Evolutionary conservation across 2,888 invertebrate species (phyloP), one percentile per base, ranked within the genome.

Genomic region (Ashinkailepas kermadecensis): DNA sequence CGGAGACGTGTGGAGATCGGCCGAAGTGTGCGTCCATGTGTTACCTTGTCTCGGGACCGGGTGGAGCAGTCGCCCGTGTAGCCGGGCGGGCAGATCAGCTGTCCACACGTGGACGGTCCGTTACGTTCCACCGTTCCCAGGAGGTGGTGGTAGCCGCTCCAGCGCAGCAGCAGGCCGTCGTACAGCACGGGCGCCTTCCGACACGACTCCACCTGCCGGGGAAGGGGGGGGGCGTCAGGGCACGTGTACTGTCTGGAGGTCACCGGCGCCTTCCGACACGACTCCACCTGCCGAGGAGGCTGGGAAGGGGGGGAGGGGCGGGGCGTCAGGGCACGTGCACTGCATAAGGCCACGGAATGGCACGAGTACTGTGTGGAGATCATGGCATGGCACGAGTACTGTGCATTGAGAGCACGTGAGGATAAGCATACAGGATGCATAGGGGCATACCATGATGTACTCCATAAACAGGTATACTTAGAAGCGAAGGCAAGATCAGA

Each of bases 141-240:
- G 4, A 94, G 92, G 84, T 94, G 93, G 87, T 97, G 96, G 87
- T 96, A 98, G 54, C 96, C 97, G 62, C 95, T 93, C 96, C 97
- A 98, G 56, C 96, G 95, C 0, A 97, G 89, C 7, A 95, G 91
- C 11, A 98, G 89, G 7, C 93, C 94, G 85, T 92, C 92, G 87
- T 95, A 96, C 8, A 97, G 89, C 0, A 96, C 96, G 0, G 96
- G 95, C 85, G 96, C 95, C 8, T 95, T 95, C 85, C 95, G 92
- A 86, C 96, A 97, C 86, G 95, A 96, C 57, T 96, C 91, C 0
- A 96, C 87, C 87, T 87, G 82, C 62, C 56, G 64, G 67, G 56
- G n/a, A n/a, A 56, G 59, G 57, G 25, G 79, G 4, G 13, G n/a
- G 57, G 25, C 10, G 18, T 59, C 18, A 15, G 80, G 9, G 10